Base-by-base conservation (phyloP, 2,113 vertebrate species). In the Anas platyrhynchos region DNA sequence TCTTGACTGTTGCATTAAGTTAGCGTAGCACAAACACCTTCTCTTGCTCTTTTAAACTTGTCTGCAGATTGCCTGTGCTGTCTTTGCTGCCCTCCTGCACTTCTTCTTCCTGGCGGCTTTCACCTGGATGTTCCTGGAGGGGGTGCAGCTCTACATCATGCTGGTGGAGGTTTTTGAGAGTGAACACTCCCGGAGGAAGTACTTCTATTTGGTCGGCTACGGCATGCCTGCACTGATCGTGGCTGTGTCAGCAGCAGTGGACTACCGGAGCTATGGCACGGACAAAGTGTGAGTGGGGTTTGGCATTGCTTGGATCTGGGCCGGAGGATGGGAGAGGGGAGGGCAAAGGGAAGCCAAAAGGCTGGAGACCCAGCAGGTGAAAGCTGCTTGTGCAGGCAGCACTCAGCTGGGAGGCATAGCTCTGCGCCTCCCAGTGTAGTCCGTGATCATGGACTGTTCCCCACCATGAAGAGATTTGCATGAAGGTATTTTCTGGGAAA, bases 31-130 rank as follows among this genome's bases (percentile, higher is more conserved):
- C 66, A 63, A 94, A 95, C 72, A 26, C 11, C 27, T 91, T 74
- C 58, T 46, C 41, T 81, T 90, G 36, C 62, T 66, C 46, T 95
- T 92, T 91, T 94, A 58, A 54, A 91, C 78, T 43, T 32, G 9
- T 61, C 23, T 0, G 0, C 97, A 99, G 99, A 99, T 99, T 38
- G 99, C 99, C 54, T 99, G 99, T 84, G 99, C 99, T 0, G 98
- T 99, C 76, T 99, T 99, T 12, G 99, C 99, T 29, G 99, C 99
- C 44, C 98, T 99, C 83, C 98, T 99, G 58, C 99, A 99, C 94
- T 99, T 99, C 98, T 99, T 99, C 98, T 99, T 99, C 97, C 97
- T 99, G 98, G 99, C 99, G 7, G 99, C 99, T 38, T 99, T 99
- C 98, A 99, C 99, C 1, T 99, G 99, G 99, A 99, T 99, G 99